Base-by-base conservation (phyloP, 1,140 invertebrate genomes). In the Hesperophylax magnus region DNA sequence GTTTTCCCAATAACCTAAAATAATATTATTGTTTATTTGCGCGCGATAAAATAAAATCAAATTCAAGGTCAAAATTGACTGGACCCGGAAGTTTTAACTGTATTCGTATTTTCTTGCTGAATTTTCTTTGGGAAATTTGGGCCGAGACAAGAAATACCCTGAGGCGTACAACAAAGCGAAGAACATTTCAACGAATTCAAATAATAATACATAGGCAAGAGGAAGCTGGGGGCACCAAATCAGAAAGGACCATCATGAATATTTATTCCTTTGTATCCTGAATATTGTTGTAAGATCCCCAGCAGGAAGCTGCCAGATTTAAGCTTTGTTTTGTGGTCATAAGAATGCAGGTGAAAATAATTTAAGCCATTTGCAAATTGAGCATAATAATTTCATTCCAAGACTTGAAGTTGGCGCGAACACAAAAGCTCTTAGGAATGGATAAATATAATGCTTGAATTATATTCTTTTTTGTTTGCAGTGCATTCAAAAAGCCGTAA, bases 101-200 rank as follows among this genome's bases (percentile, higher is more conserved):
- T 17, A 65, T 24, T 65, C 18, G 24, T 22, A 6, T 65, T 65
- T n/a, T 65, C 24, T 31, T 22, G 61, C 6, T 27, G 61, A 31
- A 27, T 22, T 65, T 65, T 65, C 18, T 65, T 65, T 65, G 20
- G 15, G 14, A 65, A 65, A 1, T 65, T 65, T 24, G 9, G 24
- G 0, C 24, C 20, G 24, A 65, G 24, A 65, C 61, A 65, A 65
- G 27, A 65, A 65, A 65, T 65, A 65, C 61, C 61, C 24, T 11
- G 24, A 65, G 61, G 61, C 61, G 14, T 27, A 65, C 24, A 31
- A 65, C 61, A 65, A 31, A 65, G 61, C 61, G 20, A 24, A 34
- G 60, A 22, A 14, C 60, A 63, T 63, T 63, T 9, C 8, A 20
- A 0, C 15, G 22, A 65, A 65, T 24, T 65, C 18, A 31, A 65